A percentile compares a stretch with the other conserved stretches of the same genome.
Conservation (phyloP, 2,888 invertebrate genomes). For the Mythimna pallens region DNA sequence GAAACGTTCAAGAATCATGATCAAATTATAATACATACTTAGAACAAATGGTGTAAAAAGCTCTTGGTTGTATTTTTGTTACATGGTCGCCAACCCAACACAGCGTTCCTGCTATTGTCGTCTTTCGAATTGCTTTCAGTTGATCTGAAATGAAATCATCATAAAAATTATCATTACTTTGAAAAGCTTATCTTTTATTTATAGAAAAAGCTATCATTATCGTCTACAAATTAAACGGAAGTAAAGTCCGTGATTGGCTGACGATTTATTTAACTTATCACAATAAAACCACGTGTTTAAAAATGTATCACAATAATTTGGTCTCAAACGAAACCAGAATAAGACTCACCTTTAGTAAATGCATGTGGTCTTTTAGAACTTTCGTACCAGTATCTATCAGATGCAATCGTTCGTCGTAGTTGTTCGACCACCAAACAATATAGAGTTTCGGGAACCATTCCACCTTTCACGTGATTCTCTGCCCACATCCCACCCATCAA, state of each 20-base stretch:
- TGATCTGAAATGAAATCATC: slow-evolving; percentile 12
- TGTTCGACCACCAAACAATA: slow-evolving; percentile 96
- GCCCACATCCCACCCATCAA: slow-evolving; percentile 95
- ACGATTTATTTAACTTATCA: too few relatives aligned
- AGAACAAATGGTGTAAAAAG: slow-evolving; percentile 3
- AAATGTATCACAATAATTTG: too few relatives aligned
- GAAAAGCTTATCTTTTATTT: too few relatives aligned
- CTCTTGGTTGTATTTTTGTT: slow-evolving; percentile 23
- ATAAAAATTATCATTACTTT: too few relatives aligned
- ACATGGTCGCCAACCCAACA: slow-evolving; percentile 20
- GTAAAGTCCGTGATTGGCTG: too few relatives aligned
- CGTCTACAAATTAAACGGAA: too few relatives aligned
- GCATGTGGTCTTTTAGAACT: slow-evolving; percentile 66
- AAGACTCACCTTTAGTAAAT: slow-evolving; percentile 67
- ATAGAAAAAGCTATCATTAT: too few relatives aligned
- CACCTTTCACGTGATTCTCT: slow-evolving; percentile 94
- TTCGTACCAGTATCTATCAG: slow-evolving; percentile 92
- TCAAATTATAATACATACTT: neutral
- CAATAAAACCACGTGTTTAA: too few relatives aligned
- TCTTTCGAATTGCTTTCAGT: slow-evolving; percentile 21
- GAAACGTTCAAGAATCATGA: too few relatives aligned
- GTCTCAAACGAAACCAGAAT: neutral
- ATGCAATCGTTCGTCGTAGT: slow-evolving; percentile 90
- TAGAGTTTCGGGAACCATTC: slow-evolving; percentile 95
- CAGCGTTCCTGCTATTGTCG: slow-evolving; percentile 13